These are phyloP conservation scores for Neolamprologus devosi DNA, from an alignment of 2,113 vertebrate species.

Conservation along the genomic window DNA sequence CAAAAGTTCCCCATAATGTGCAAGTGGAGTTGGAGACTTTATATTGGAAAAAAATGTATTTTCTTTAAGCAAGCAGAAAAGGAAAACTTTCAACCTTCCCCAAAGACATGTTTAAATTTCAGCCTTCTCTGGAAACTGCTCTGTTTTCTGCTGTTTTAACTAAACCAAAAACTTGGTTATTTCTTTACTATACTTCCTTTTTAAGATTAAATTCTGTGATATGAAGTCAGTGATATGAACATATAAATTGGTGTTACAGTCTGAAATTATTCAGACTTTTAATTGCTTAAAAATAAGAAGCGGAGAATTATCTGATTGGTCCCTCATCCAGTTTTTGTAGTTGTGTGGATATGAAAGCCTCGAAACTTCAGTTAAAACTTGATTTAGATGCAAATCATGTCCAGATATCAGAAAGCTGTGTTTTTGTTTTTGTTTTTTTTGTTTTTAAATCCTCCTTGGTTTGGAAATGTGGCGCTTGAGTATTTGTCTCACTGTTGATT, in stretches of 20 bases:
- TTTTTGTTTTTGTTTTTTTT: not conserved
- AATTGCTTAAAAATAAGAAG: not conserved
- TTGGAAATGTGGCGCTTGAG: not conserved
- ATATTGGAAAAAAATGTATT: fast-evolving
- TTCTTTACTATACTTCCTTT: not conserved
- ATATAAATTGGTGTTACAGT: not conserved
- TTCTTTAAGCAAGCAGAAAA: not conserved
- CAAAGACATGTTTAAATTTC: not conserved
- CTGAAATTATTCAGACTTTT: not conserved
- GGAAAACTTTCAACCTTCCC: not conserved
- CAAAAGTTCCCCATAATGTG: not conserved
- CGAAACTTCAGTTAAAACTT: not conserved
- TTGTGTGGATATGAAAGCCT: not conserved
- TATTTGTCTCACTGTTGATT: not conserved
- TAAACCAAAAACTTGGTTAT: not conserved
- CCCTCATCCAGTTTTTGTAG: not conserved
- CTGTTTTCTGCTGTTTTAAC: not conserved
- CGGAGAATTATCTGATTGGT: not conserved
- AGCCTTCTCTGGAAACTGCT: not conserved
- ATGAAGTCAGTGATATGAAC: not conserved
- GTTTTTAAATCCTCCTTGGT: not conserved
- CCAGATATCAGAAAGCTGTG: not conserved
- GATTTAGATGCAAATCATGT: not conserved
- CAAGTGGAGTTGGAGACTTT: not conserved
- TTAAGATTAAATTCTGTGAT: not conserved